These are phyloP conservation scores for Pachymerium ferrugineum DNA, from an alignment of 2,888 invertebrate species.

Conservation along the genomic window DNA sequence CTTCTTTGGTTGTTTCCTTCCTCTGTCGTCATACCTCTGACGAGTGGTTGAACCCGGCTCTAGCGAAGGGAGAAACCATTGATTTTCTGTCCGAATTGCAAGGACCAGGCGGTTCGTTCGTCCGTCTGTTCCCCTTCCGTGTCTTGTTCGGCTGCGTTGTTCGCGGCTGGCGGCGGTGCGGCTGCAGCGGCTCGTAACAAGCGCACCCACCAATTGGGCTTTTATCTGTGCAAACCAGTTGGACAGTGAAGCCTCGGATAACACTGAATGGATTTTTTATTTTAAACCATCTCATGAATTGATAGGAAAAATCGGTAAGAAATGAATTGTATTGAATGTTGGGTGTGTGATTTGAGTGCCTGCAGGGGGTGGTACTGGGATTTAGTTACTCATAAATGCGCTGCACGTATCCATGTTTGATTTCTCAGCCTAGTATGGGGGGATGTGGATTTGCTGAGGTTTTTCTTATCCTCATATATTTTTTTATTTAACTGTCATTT, in stretches of 20 bases:
- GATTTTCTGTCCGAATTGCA: conserved; percentile 25
- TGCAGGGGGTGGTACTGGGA: conserved; percentile 13
- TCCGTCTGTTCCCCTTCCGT: conserved; percentile 19
- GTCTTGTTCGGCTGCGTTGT: conserved; percentile 2
- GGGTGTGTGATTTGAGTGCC: not conserved
- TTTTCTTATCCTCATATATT: not conserved
- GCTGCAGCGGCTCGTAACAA: not conserved
- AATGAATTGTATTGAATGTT: not conserved
- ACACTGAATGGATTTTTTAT: not conserved
- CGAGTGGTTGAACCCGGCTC: not conserved
- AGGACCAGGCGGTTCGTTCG: conserved; percentile 1
- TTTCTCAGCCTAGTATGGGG: not conserved
- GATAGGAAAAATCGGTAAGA: too few species aligned
- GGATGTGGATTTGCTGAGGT: conserved; percentile 7
- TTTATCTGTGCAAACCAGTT: not conserved
- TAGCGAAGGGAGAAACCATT: conserved; percentile 8
- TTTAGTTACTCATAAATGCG: conserved; percentile 22
- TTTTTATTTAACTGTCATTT: conserved; percentile 15
- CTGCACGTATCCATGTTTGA: conserved; percentile 24
- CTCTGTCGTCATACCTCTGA: not conserved
- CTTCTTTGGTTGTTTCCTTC: too few species aligned
- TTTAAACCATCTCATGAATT: too few species aligned
- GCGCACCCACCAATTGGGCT: not conserved
- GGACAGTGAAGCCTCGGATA: too few species aligned
- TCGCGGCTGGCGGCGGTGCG: conserved; percentile 19